Base-by-base conservation (phyloP, 2,797 vertebrate species). In the Xiphophorus birchmanni region DNA sequence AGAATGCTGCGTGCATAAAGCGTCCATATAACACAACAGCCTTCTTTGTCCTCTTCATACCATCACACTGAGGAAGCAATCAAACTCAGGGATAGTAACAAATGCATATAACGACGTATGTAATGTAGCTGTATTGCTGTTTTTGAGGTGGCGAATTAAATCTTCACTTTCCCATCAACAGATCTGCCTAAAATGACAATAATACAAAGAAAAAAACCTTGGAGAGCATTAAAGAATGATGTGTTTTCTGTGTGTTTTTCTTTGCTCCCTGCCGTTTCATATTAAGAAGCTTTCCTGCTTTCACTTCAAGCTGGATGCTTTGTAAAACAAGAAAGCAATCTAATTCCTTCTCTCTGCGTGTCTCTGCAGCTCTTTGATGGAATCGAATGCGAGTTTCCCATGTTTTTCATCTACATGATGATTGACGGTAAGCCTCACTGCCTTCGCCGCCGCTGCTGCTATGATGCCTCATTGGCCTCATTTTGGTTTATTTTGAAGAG, bases 381-480 rank as follows among this genome's bases (percentile, higher is more conserved):
- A 81, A 99, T 99, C 76, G 98, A 99, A 90, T 99, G 98, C 90
- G 98, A 99, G 96, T 99, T 99, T 91, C 98, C 98, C 75, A 92
- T 99, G 77, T 99, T 99, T 94, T 99, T 98, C 90, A 97, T 99
- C 96, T 98, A 97, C 93, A 98, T 99, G 98, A 98, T 99, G 93
- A 99, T 99, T 84, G 98, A 99, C 88, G 98, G 98, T 99, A 95
- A 97, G 98, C 73, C 85, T 90, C 60, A 48, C 80, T 81, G 84
- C 40, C 47, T 74, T 74, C 83, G 69, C 73, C 21, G 0, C 50
- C 65, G 37, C 81, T 74, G 60, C 82, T 86, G 60, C 82, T 86
- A 75, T 60, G 54, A 75, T 74, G 80, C 84, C 83, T 86, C 65
- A 32, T 87, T 56, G 80, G 85, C n/a, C n/a, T n/a, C 40, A 6